Conservation (phyloP, 2,797 vertebrate species). For the Carapus acus region DNA sequence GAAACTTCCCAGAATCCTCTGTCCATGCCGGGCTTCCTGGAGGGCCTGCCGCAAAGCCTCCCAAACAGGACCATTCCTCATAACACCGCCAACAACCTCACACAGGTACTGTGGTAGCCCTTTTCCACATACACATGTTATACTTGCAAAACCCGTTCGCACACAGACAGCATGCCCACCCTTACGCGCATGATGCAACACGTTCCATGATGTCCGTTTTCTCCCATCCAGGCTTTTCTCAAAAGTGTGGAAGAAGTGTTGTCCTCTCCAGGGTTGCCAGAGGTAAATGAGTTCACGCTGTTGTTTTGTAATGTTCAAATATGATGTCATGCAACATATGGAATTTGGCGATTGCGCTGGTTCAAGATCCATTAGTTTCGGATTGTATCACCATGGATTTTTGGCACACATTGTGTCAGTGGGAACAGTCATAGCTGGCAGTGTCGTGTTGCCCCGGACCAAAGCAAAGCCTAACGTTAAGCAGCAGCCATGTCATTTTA, state of each 20-base stretch:
- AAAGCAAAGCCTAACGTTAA: neutral
- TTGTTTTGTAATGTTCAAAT: conserved; percentile 42
- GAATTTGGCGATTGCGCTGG: conserved; percentile 32
- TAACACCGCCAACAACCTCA: conserved; percentile 78
- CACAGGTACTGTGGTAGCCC: conserved; percentile 72
- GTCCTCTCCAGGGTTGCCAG: conserved; percentile 63
- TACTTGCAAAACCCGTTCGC: conserved; percentile 31
- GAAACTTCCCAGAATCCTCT: conserved; percentile 40
- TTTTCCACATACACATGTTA: conserved; percentile 11
- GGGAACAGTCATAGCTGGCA: conserved; percentile 26
- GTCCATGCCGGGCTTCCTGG: conserved; percentile 61
- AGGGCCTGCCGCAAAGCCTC: conserved; percentile 66
- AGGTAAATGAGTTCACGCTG: conserved; percentile 62
- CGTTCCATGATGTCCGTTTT: conserved; percentile 41
- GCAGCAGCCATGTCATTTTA: neutral
- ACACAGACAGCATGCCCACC: conserved; percentile 33
- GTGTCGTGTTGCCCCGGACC: conserved; percentile 7
- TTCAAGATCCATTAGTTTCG: conserved; percentile 20
- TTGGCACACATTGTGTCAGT: conserved; percentile 12
- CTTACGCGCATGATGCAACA: conserved; percentile 46
- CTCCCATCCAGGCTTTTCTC: conserved; percentile 79
- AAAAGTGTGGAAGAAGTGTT: conserved; percentile 80
- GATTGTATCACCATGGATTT: conserved; percentile 30
- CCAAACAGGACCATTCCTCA: conserved; percentile 71
- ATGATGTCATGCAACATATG: conserved; percentile 45